A percentile compares a stretch with the other conserved stretches of the same genome.
Evolutionary conservation across 2,113 vertebrate species (phyloP).

Genomic region (Columbina picui): DNA sequence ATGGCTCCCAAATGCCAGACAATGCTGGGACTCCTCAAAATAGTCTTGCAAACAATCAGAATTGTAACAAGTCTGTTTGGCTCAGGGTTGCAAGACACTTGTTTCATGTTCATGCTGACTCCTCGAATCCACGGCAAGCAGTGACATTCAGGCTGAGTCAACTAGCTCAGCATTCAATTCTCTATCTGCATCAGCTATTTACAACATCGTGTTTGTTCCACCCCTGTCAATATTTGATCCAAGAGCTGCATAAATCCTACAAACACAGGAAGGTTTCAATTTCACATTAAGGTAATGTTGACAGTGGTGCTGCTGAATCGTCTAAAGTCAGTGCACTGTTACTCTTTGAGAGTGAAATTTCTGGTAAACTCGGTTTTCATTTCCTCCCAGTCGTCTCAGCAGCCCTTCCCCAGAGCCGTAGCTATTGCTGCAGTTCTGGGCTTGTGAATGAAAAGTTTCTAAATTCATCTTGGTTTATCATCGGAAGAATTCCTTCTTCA

Average conservation of each 20-base stretch:
- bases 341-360: conserved; percentile 50
- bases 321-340: conserved; percentile 32
- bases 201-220: not conserved
- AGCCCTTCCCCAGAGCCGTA: not conserved
- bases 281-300: conserved; percentile 53
- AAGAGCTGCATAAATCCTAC: conserved; percentile 34
- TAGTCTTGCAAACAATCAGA: conserved; percentile 6
- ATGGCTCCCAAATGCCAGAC: not conserved
- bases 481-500: conserved; percentile 87
- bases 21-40: conserved; percentile 18
- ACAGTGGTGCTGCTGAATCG: conserved; percentile 23
- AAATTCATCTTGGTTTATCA: conserved; percentile 96
- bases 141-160: conserved; percentile 17
- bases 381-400: not conserved
- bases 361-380: conserved; percentile 26
- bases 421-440: conserved; percentile 78
- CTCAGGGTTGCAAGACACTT: conserved; percentile 68
- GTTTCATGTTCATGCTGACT: not conserved
- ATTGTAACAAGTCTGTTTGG: conserved; percentile 46
- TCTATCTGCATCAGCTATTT: conserved; percentile 26
- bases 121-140: not conserved
- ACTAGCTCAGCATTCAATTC: conserved; percentile 15
- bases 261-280: conserved; percentile 43
- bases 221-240: conserved; percentile 55
- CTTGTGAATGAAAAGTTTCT: conserved; percentile 93